These are phyloP conservation scores for Caenorhabditis latens DNA, from an alignment of 1,140 invertebrate species.

Conservation along the genomic window DNA sequence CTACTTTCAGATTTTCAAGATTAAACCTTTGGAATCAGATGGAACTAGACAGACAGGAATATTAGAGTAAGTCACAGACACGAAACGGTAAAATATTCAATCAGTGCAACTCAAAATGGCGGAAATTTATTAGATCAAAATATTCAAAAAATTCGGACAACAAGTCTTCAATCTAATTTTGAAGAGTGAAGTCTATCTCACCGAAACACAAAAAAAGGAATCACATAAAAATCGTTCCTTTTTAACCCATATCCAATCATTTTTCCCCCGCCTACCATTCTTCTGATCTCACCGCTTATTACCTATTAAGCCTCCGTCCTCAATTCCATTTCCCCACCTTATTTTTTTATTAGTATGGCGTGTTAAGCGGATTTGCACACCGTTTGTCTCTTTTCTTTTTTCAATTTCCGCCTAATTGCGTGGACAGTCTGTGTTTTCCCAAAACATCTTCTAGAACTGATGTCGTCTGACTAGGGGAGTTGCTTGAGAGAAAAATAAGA, in stretches of 20 bases:
- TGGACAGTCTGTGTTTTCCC: not conserved
- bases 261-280: not conserved
- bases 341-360: slow-evolving; percentile 36
- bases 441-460: not conserved
- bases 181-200: not conserved
- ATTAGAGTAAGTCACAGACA: too few relatives aligned
- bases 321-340: not conserved
- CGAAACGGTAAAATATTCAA: too few relatives aligned
- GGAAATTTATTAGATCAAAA: too few relatives aligned
- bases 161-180: too few relatives aligned
- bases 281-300: slow-evolving; percentile 37
- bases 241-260: not conserved
- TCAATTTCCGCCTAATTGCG: slow-evolving; percentile 33
- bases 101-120: too few relatives aligned
- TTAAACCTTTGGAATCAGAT: too few relatives aligned
- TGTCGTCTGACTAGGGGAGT: not conserved
- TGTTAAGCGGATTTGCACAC: slow-evolving; percentile 50
- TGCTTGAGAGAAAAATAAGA: not conserved
- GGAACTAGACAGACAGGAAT: too few relatives aligned
- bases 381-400: not conserved
- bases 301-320: not conserved
- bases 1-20: too few relatives aligned
- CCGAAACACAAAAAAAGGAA: too few relatives aligned
- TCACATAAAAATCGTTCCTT: too few relatives aligned
- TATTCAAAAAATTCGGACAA: too few relatives aligned